These are phyloP conservation scores for Chaetophractus vellerosus DNA, from an alignment of 2,797 vertebrate genomes.

Conservation along the genomic window DNA sequence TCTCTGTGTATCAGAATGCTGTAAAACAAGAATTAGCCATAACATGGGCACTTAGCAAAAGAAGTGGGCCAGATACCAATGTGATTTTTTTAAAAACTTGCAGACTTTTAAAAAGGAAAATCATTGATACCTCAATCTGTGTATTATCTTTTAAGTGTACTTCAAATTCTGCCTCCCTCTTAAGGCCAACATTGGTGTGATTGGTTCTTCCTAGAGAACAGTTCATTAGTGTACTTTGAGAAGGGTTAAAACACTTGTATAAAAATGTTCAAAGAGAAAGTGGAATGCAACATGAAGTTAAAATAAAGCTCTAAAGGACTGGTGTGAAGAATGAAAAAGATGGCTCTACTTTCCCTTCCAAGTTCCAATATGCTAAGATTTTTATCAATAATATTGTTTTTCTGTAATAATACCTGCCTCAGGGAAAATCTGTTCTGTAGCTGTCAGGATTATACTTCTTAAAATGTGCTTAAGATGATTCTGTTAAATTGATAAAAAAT, in stretches of 20 bases:
- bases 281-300: slow-evolving; percentile 58
- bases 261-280: slow-evolving; percentile 77
- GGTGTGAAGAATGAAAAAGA: slow-evolving; percentile 84
- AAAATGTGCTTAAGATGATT: slow-evolving; percentile 89
- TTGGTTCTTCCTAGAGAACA: slow-evolving; percentile 67
- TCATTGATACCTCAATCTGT: slow-evolving; percentile 78
- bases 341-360: slow-evolving; percentile 82
- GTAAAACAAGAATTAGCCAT: slow-evolving; percentile 86
- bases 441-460: slow-evolving; percentile 89
- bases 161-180: slow-evolving; percentile 77
- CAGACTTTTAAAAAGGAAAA: slow-evolving; percentile 82
- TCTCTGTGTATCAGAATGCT: slow-evolving; percentile 85
- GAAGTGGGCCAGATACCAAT: slow-evolving; percentile 84
- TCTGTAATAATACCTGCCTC: slow-evolving; percentile 87
- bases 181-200: slow-evolving; percentile 48
- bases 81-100: slow-evolving; percentile 75
- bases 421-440: slow-evolving; percentile 86
- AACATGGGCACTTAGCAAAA: slow-evolving; percentile 86
- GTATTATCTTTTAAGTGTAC: slow-evolving; percentile 76
- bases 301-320: slow-evolving; percentile 76
- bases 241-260: slow-evolving; percentile 78
- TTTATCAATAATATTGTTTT: slow-evolving; percentile 91
- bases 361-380: slow-evolving; percentile 89
- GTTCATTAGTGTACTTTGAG: slow-evolving; percentile 81
- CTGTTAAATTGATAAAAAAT: slow-evolving; percentile 88